Evolutionary conservation across 2,113 vertebrate genomes (phyloP).

Genomic region (Phodopus roborovskii): DNA sequence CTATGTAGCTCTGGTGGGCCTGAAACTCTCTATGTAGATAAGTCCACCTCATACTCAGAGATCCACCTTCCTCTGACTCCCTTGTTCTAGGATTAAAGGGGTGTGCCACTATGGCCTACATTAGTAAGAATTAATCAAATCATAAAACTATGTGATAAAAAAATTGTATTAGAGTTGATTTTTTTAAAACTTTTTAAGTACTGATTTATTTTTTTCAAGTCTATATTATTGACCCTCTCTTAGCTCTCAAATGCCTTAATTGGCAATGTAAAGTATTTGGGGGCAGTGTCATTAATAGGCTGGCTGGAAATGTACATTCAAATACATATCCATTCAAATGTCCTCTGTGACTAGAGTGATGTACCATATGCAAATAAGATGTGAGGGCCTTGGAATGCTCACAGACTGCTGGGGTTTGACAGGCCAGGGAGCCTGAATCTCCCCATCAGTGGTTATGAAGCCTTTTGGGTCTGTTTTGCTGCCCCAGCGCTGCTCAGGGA

Average conservation of each 20-base stretch:
- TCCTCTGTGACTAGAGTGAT: conserved; percentile 51
- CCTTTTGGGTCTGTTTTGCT: neutral
- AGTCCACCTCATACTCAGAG: neutral
- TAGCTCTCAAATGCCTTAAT: conserved; percentile 2
- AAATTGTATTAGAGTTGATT: conserved; percentile 31
- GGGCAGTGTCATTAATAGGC: conserved; percentile 40
- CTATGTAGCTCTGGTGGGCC: neutral
- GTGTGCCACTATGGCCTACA: neutral
- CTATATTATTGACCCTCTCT: neutral
- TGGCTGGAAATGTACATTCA: conserved; percentile 30
- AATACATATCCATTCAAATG: neutral
- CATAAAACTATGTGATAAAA: conserved; percentile 22
- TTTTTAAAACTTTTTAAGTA: conserved; percentile 34
- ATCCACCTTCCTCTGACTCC: neutral
- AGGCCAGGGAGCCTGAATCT: neutral
- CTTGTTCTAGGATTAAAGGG: neutral
- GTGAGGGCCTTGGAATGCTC: conserved; percentile 18
- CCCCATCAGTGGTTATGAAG: neutral
- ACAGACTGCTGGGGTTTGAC: neutral
- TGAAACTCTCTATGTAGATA: neutral
- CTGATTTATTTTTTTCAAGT: neutral
- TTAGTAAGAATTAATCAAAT: neutral
- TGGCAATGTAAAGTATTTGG: conserved; percentile 25
- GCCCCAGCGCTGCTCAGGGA: neutral
- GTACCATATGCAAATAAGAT: conserved; percentile 52